phyloP scores from a whole-genome alignment of 1,140 invertebrate genomes.

The Euglossa dilemma region DNA sequence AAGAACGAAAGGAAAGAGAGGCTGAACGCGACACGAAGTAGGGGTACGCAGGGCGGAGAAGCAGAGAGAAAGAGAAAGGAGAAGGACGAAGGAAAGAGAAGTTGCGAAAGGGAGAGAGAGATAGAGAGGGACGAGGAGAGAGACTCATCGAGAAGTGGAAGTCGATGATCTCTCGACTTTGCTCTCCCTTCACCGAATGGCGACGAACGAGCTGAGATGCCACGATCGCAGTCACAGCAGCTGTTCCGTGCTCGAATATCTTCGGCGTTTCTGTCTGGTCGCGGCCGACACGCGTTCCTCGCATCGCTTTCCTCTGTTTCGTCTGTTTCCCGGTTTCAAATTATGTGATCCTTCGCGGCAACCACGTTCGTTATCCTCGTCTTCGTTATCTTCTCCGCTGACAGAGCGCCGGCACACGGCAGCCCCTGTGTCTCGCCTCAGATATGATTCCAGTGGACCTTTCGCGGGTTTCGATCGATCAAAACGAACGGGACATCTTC shows the following conservation, averaged over 20 bases:
- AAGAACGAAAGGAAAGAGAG: conserved; percentile 47
- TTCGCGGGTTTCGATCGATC: not conserved
- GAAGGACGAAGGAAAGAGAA: not conserved
- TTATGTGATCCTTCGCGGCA: conserved; percentile 4
- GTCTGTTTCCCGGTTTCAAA: not conserved
- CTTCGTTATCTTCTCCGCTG: not conserved
- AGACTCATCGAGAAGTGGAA: conserved; percentile 58
- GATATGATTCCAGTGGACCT: not conserved
- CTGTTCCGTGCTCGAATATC: conserved; percentile 49
- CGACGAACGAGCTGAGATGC: conserved; percentile 68
- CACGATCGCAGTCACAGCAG: conserved; percentile 67
- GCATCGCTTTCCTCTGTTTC: too few species aligned
- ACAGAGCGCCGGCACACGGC: not conserved
- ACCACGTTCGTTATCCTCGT: conserved; percentile 13
- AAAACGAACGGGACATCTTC: not conserved
- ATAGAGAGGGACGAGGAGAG: conserved; percentile 15
- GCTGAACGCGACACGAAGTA: conserved; percentile 19
- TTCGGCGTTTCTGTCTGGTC: conserved; percentile 23
- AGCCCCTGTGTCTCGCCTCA: not conserved
- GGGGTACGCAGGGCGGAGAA: not conserved
- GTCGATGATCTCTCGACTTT: conserved; percentile 76
- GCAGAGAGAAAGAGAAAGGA: conserved; percentile 20
- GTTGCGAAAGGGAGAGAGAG: not conserved
- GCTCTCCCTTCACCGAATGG: conserved; percentile 70
- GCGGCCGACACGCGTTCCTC: conserved; percentile 3